These are phyloP conservation scores for Cavia porcellus DNA, from an alignment of 2,113 vertebrate species.

Conservation along the genomic window DNA sequence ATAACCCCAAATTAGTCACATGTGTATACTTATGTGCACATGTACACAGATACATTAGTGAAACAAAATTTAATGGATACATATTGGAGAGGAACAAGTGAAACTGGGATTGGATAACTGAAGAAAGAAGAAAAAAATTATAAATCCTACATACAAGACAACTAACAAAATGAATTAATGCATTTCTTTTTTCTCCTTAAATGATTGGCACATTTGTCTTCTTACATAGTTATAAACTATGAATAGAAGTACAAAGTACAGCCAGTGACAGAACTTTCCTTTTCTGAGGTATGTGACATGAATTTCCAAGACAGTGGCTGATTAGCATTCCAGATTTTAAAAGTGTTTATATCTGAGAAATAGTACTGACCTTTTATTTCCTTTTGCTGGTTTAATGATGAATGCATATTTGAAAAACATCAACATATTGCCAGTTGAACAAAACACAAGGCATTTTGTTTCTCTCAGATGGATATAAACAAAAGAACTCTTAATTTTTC, in stretches of 20 bases:
- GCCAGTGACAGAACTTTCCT: neutral
- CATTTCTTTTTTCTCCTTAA: neutral
- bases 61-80: neutral
- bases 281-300: neutral
- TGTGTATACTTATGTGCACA: neutral
- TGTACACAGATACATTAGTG: no score
- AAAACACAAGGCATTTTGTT: slow-evolving; percentile 65
- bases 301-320: neutral
- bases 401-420: slow-evolving; percentile 64
- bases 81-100: neutral
- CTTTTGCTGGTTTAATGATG: slow-evolving; percentile 19
- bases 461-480: slow-evolving; percentile 54
- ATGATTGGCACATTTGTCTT: neutral
- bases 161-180: neutral
- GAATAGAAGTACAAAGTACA: neutral
- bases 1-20: neutral
- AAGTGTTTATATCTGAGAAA: slow-evolving; percentile 41
- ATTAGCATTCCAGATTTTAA: slow-evolving; percentile 63
- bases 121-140: neutral
- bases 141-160: neutral
- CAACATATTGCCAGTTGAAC: slow-evolving; percentile 54
- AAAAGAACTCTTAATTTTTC: slow-evolving; percentile 65
- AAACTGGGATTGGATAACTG: neutral
- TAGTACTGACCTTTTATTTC: slow-evolving; percentile 58
- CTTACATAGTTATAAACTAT: neutral